Evolutionary conservation across 2,797 vertebrate genomes (phyloP).

Genomic region (Liasis olivaceus): DNA sequence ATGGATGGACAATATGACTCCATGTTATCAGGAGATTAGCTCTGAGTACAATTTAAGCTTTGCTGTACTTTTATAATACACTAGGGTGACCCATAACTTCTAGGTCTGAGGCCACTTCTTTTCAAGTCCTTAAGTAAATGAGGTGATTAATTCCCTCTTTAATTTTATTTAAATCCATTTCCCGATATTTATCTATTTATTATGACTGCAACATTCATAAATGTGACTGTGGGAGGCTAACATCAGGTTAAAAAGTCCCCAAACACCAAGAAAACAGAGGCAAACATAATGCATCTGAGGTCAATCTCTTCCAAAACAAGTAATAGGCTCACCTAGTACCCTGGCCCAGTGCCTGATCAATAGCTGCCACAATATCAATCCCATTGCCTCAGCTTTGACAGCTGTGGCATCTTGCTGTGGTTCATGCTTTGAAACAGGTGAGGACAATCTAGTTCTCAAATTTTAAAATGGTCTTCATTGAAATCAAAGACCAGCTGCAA

Average conservation of each 20-base stretch:
- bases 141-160: background rate
- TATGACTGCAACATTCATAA: background rate
- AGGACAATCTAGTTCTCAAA: slow-evolving; percentile 4
- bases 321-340: background rate
- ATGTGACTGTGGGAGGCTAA: background rate
- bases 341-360: background rate
- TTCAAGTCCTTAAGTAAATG: background rate
- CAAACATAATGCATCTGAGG: background rate
- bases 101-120: background rate
- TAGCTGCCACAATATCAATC: background rate
- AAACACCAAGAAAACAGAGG: background rate
- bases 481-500: slow-evolving; percentile 30
- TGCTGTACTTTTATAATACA: too few species aligned
- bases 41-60: too few species aligned
- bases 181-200: background rate
- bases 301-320: background rate
- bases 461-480: slow-evolving; percentile 21
- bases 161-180: background rate
- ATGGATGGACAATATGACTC: too few species aligned
- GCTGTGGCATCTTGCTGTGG: background rate
- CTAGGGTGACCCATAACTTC: background rate
- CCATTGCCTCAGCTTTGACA: background rate
- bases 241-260: background rate
- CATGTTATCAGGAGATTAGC: too few species aligned
- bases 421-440: background rate